Evolutionary conservation across 2,888 invertebrate genomes (phyloP), one percentile per base, ranked within the genome.

Genomic region (Plebejus melissa): DNA sequence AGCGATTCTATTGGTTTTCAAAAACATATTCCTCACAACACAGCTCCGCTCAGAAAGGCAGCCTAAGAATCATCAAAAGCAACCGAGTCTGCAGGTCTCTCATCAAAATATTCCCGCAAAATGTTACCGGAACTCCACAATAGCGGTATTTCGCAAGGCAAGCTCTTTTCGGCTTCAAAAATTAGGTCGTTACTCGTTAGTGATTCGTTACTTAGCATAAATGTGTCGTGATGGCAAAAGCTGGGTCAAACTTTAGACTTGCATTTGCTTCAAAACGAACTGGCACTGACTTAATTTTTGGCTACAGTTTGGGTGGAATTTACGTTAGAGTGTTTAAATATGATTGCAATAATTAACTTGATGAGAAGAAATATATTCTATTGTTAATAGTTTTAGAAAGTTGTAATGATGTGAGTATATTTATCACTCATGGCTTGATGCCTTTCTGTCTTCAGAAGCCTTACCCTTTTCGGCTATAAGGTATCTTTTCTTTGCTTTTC

Each of bases 141-240:
- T 65, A 28, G 65, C 32, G 36, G 65, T 65, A 65, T 65, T 65
- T 65, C 32, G 65, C 65, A 13, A 13, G 65, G 65, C 65, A 36
- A 36, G 65, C 36, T 65, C 65, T 32, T 65, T 65, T 65, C 32
- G 65, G 65, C 32, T 36, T 65, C 32, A 13, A 36, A 65, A 65
- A 65, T 65, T 65, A 65, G 65, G 65, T 65, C 65, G 65, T 65
- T 65, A 32, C 65, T 65, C 65, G 65, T 65, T 65, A 65, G 65
- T 36, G 32, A 65, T 65, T 65, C 65, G 32, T 65, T 65, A 65
- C 65, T 65, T 65, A 65, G 65, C 65, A 65, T 65, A 65, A 65
- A 65, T 65, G 65, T 65, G 65, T 13, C 65, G 65, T 36, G 65
- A 13, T 65, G 32, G 65, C 16, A 16, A 3, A 36, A 65, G 65